Base-by-base conservation (phyloP, 2,888 invertebrate species). In the Leptopilina drosophilae region DNA sequence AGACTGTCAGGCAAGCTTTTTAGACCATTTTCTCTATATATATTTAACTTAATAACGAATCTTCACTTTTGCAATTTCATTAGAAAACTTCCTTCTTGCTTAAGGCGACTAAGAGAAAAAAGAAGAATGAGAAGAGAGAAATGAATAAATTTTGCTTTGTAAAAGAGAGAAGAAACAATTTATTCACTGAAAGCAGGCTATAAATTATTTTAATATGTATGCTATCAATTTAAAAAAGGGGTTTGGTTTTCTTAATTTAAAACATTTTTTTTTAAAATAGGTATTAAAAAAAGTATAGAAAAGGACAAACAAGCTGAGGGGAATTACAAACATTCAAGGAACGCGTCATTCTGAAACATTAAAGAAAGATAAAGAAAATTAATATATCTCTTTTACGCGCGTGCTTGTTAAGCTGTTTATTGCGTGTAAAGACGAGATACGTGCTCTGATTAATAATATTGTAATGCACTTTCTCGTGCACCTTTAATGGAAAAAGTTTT, bases 401-500 rank as follows among this genome's bases (percentile, higher is more conserved):
- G 26, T 56, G 14, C 53, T 73, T 33, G 73, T 73, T 73, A 73
- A 73, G 53, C 53, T 73, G 56, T 73, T 56, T 73, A 73, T 73
- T 56, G 73, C 73, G n/a, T 73, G 56, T 56, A 56, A 73, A 56
- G 56, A 49, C 56, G 8, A 3, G 0, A 5, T 53, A 56, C 73
- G 73, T 73, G 56, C 73, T n/a, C 33, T 4, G 56, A 73, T 73
- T 73, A 33, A 73, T 56, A 56, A 73, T 49, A 49, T 73, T 69
- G 33, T 56, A 49, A 73, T 56, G 56, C 11, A 56, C 33, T 73
- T 73, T 56, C 33, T 8, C 56, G n/a, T 73, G 11, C 33, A 73
- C 56, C 73, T 53, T 49, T 40, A 73, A 73, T 73, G 73, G 56
- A 33, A 73, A 56, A 73, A 73, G 73, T 56, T 73, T 73, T 73